These are phyloP conservation scores for Mesochorus sp. DNA, from an alignment of 2,888 invertebrate species.

Conservation along the genomic window DNA sequence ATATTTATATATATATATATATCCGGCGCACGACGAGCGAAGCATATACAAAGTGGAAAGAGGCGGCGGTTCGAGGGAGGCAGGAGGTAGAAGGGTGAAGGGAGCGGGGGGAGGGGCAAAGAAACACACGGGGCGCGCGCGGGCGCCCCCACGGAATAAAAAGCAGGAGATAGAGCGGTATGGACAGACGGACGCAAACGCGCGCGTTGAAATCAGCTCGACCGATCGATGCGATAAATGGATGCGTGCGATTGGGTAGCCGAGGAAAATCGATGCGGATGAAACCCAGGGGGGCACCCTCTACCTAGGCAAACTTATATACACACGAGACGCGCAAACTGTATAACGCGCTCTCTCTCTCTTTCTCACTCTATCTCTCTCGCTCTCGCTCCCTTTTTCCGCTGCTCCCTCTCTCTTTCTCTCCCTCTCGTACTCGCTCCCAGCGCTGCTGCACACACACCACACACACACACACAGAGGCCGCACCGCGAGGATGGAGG, in stretches of 20 bases:
- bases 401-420: conserved; percentile 23
- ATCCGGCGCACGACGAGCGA: too few species aligned
- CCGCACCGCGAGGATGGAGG: conserved; percentile 85
- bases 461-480: conserved; percentile 64
- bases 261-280: conserved; percentile 80
- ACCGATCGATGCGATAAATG: conserved; percentile 90
- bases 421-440: conserved; percentile 22
- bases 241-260: conserved; percentile 87
- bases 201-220: conserved; percentile 81
- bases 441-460: conserved; percentile 46
- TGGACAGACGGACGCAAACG: conserved; percentile 74
- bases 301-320: conserved; percentile 71
- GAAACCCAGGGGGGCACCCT: conserved; percentile 70
- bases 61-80: too few species aligned
- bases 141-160: not conserved
- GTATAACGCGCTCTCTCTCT: conserved; percentile 64
- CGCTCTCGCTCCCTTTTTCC: conserved; percentile 37
- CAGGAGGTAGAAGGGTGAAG: too few species aligned
- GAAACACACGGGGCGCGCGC: not conserved
- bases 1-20: too few species aligned
- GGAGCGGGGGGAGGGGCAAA: too few species aligned
- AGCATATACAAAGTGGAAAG: too few species aligned
- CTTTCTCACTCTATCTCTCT: conserved; percentile 45
- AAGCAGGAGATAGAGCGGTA: too few species aligned
- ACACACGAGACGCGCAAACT: conserved; percentile 37